A percentile compares a stretch with the other conserved stretches of the same genome.
phyloP scores from a whole-genome alignment of 2,888 invertebrate genomes.

The Drosophila histrio region DNA sequence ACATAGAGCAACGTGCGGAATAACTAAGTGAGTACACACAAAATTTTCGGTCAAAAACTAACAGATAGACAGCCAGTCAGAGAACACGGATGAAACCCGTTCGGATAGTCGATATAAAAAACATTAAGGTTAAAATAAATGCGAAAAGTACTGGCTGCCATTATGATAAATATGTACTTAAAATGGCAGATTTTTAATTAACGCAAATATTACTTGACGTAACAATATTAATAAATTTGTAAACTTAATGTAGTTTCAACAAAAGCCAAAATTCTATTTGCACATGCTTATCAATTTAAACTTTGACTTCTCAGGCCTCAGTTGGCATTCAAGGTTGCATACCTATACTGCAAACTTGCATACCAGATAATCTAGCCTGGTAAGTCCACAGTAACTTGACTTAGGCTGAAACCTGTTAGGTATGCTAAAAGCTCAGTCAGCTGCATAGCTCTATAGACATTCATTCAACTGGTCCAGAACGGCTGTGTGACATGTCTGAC shows the following conservation, averaged over 20 bases:
- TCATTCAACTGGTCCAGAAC: slow-evolving; percentile 18
- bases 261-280: too few species aligned
- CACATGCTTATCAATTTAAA: not conserved
- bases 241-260: not conserved
- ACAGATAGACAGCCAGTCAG: slow-evolving; percentile 12
- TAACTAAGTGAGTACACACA: slow-evolving; percentile 59
- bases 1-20: slow-evolving; percentile 60
- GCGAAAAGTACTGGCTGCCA: not conserved
- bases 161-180: not conserved
- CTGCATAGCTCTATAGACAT: slow-evolving; percentile 31
- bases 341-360: not conserved
- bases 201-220: not conserved
- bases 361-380: not conserved
- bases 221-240: not conserved
- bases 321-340: not conserved
- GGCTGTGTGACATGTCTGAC: slow-evolving; percentile 55
- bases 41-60: slow-evolving; percentile 26
- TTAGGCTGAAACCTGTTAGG: not conserved
- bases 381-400: not conserved
- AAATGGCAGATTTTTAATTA: not conserved
- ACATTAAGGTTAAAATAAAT: too few species aligned
- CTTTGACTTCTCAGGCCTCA: not conserved
- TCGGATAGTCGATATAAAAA: slow-evolving; percentile 18
- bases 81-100: slow-evolving; percentile 9
- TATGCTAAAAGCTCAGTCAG: not conserved